Base-by-base conservation (phyloP, 2,797 vertebrate genomes). In the Amblyraja radiata region DNA sequence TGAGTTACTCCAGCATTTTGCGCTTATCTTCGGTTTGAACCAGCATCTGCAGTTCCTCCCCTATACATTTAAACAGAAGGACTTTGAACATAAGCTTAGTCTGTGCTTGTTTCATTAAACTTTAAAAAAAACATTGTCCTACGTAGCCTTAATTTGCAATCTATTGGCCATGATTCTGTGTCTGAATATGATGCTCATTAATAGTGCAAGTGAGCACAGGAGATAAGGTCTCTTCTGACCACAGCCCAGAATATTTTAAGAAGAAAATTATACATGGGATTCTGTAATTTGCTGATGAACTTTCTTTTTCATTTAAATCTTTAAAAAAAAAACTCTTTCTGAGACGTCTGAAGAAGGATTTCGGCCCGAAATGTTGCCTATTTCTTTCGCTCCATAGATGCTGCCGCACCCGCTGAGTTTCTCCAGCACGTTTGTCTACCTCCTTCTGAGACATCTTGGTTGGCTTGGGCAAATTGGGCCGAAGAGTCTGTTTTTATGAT, bases 101-200 rank as follows among this genome's bases (percentile, higher is more conserved):
- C 81, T 28, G 54, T 84, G 83, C 5, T 16, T 86, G 58, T 63
- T 86, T 86, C n/a, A 86, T 86, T 86, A 86, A 81, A 68, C 21
- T 36, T 88, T 68, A 3, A 68, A 88, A 68, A 36, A 39, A 1
- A 6, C 46, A 54, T 54, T 5, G 73, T 58, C 68, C 25, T 92
- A 39, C 46, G 23, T 18, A 76, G 28, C 73, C 13, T 91, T 54
- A 74, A 92, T 92, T 36, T 6, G 46, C 90, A 91, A 13, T 10
- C 25, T 25, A 25, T n/a, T 71, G 36, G 11, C 39, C 16, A 25
- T 74, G 36, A 58, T 74, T 28, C 21, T 16, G 68, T 13, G 9
- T 92, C 76, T 14, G n/a, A 39, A 7, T 74, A 9, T 6, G 13
- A 46, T 92, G 71, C 25, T 92, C 73, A 54, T n/a, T 54, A 39